Conservation (phyloP, 1,140 invertebrate genomes). For the Leptinotarsa defecta region DNA sequence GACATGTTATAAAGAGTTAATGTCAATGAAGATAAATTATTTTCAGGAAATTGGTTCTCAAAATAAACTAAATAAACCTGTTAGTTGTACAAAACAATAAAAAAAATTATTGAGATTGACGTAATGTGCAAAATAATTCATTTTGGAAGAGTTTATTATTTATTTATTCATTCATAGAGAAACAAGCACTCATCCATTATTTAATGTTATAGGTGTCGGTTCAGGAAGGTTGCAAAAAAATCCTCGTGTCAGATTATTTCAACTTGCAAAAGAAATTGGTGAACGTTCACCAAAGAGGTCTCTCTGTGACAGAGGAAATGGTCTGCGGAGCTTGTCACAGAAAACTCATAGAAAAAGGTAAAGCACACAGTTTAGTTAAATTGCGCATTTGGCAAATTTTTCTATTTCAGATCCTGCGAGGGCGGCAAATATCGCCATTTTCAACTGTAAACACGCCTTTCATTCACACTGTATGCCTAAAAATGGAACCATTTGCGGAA, state of each 20-base stretch:
- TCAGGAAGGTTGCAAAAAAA: conserved; percentile 86
- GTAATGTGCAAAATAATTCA: no score
- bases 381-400: neutral
- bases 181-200: no score
- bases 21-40: no score
- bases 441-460: conserved; percentile 89
- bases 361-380: conserved; percentile 30
- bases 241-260: conserved; percentile 87
- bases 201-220: conserved; percentile 70
- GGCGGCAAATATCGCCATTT: conserved; percentile 67
- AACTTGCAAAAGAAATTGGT: conserved; percentile 84
- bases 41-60: no score
- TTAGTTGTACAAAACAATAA: no score
- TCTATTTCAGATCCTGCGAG: conserved; percentile 39
- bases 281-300: conserved; percentile 75
- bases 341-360: conserved; percentile 72
- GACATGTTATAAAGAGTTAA: no score
- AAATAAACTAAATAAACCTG: no score
- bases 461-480: conserved; percentile 80
- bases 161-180: neutral
- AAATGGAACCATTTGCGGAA: conserved; percentile 45
- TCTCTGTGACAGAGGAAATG: conserved; percentile 72
- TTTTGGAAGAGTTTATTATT: no score
- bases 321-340: conserved; percentile 77
- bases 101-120: no score